Conservation (phyloP, 2,888 invertebrate genomes). For the Teinopalpus imperialis region DNA sequence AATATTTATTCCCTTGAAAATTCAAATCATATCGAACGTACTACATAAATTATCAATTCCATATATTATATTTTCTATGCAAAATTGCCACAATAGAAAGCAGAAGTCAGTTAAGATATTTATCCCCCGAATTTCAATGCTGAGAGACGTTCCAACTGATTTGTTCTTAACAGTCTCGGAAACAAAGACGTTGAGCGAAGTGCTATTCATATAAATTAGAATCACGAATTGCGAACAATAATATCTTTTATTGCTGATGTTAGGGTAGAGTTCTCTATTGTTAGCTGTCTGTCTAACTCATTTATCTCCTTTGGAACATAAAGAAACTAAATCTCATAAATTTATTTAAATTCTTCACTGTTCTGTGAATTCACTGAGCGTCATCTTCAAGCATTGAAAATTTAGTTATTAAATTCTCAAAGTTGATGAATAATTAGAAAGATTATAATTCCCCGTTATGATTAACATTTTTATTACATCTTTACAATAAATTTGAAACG, state of each 20-base stretch:
- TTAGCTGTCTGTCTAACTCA: conserved; percentile 20
- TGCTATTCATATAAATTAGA: conserved; percentile 48
- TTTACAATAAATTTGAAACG: no score
- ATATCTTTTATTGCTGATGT: conserved; percentile 49
- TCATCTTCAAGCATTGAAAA: no score
- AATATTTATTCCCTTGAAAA: no score
- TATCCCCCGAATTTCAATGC: conserved; percentile 23
- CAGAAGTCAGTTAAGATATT: conserved; percentile 5
- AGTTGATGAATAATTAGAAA: no score
- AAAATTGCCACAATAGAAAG: conserved; percentile 16
- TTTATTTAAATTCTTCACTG: not conserved
- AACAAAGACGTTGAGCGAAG: conserved; percentile 45
- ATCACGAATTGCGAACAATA: conserved; percentile 38
- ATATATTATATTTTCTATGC: conserved; percentile 12
- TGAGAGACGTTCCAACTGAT: conserved; percentile 26
- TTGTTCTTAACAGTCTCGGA: conserved; percentile 30
- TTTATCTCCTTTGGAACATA: conserved; percentile 7
- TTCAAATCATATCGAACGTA: no score
- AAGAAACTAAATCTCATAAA: conserved; percentile 4
- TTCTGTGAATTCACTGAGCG: no score
- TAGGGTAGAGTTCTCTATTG: conserved; percentile 41
- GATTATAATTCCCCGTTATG: no score
- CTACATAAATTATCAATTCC: no score
- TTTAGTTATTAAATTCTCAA: no score
- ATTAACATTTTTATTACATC: no score